Conservation (phyloP, 2,888 invertebrate species). For the Melinaea menophilus region DNA sequence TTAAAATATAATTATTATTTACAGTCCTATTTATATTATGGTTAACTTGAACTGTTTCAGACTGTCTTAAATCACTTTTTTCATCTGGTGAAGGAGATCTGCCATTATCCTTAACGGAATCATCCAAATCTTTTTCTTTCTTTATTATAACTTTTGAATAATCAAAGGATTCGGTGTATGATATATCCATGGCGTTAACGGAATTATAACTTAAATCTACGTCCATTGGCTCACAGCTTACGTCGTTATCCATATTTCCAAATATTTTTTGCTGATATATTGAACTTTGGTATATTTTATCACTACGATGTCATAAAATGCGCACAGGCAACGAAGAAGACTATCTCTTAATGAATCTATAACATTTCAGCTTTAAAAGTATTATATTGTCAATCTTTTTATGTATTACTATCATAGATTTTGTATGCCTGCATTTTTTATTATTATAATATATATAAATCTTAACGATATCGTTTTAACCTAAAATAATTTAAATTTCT, state of each 20-base stretch:
- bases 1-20: slow-evolving; percentile 3
- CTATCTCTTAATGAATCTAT: too few relatives aligned
- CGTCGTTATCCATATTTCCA: slow-evolving; percentile 23
- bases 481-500: too few relatives aligned
- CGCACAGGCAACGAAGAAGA: too few relatives aligned
- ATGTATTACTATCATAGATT: too few relatives aligned
- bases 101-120: slow-evolving; percentile 26
- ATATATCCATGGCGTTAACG: slow-evolving; percentile 53
- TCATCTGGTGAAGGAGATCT: background rate
- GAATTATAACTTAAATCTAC: slow-evolving; percentile 61
- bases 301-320: too few relatives aligned
- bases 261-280: background rate
- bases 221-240: slow-evolving; percentile 67
- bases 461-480: too few relatives aligned
- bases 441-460: too few relatives aligned
- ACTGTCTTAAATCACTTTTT: background rate
- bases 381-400: too few relatives aligned
- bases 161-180: slow-evolving; percentile 32
- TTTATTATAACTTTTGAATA: slow-evolving; percentile 10
- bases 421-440: too few relatives aligned
- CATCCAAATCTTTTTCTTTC: slow-evolving; percentile 28
- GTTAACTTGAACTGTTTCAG: background rate
- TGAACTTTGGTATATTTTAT: background rate
- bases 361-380: too few relatives aligned
- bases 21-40: background rate